Evolutionary conservation across 2,888 invertebrate genomes (phyloP), one percentile per base, ranked within the genome.

Genomic region (Xanthia togata): DNA sequence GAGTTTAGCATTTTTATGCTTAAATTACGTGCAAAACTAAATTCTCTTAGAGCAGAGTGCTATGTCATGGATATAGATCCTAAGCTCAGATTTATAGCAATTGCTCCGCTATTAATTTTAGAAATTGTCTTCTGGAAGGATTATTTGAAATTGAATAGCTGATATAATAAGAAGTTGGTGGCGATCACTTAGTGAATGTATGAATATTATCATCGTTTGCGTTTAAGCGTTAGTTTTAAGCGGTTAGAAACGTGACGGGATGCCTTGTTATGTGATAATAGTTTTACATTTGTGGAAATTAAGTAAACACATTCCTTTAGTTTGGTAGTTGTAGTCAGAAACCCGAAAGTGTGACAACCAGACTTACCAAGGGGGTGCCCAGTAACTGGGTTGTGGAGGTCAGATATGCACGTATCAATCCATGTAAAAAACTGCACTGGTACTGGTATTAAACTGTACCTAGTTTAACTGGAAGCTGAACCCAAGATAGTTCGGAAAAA

Each of bases 61-160:
- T 62, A 53, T 41, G 83, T 65, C 73, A 67, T 70, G 57, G 55
- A 77, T 77, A 77, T 71, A 68, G 70, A 70, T 68, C 47, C 35
- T 85, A 74, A 85, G 75, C 68, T 65, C 6, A 75, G 72, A 85
- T 84, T 82, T 84, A 84, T 85, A 68, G 35, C 59, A 41, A 82
- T 60, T 62, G 55, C 78, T 78, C 70, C 31, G 50, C 76, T 69
- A 79, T 75, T 82, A 31, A 85, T 80, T 77, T 73, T 64, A 71
- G 63, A 83, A 84, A 83, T 81, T 84, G 78, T 84, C 72, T 84
- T 69, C 55, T 71, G 17, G n/a, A 71, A 70, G 70, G 57, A 77
- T 81, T 81, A 73, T 74, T 59, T 69, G 57, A 55, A 84, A 83
- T 77, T 72, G 77, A 83, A 83, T 73, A 26, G 73, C 60, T 71